These are phyloP conservation scores for Thymelicus lineola DNA, from an alignment of 2,888 invertebrate genomes.

Conservation along the genomic window DNA sequence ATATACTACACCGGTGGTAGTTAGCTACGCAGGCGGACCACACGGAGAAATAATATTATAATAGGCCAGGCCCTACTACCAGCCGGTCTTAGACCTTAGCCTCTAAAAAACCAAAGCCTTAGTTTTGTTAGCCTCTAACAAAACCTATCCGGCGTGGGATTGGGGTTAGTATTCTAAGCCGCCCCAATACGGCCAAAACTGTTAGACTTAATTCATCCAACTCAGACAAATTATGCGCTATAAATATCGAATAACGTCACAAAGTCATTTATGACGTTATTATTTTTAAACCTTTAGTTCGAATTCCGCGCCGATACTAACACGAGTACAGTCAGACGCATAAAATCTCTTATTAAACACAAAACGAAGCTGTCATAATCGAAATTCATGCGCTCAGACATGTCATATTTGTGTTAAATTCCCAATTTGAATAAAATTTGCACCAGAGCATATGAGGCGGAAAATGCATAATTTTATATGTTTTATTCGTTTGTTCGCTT, in stretches of 20 bases:
- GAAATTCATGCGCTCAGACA: slow-evolving; percentile 36
- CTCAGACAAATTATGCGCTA: too few species aligned
- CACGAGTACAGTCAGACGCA: slow-evolving; percentile 41
- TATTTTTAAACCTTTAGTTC: not conserved
- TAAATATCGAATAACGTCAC: not conserved
- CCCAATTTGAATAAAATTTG: slow-evolving; percentile 61
- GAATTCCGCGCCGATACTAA: slow-evolving; percentile 13
- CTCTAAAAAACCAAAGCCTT: too few species aligned
- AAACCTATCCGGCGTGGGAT: too few species aligned
- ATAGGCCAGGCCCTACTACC: too few species aligned
- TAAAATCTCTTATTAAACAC: slow-evolving; percentile 48
- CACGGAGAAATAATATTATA: too few species aligned
- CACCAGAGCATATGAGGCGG: slow-evolving; percentile 48
- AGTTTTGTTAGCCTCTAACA: too few species aligned
- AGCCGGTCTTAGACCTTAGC: too few species aligned
- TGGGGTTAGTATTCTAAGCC: too few species aligned
- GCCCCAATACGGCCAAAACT: too few species aligned
- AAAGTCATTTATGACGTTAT: not conserved
- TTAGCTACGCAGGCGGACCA: too few species aligned
- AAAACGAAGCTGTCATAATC: slow-evolving; percentile 50
- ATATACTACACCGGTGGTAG: too few species aligned
- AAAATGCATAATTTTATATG: slow-evolving; percentile 44
- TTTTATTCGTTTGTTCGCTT: slow-evolving; percentile 42
- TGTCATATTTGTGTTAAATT: slow-evolving; percentile 48
- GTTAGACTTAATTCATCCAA: too few species aligned